Conservation (phyloP, 2,797 vertebrate genomes). For the Crenuchus spilurus region DNA sequence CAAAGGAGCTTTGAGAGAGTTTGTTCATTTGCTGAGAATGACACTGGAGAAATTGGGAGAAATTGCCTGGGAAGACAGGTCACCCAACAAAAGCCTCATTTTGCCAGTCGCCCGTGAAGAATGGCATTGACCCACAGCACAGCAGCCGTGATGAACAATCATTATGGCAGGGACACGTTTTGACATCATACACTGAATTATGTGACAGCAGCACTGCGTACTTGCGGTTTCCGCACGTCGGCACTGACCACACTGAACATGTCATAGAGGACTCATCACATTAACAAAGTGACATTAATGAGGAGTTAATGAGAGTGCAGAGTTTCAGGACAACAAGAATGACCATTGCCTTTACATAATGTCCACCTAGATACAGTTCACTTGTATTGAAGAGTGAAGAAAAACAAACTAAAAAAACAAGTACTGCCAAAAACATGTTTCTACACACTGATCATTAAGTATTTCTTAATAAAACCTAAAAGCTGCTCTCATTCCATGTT, state of each 20-base stretch:
- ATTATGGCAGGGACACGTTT: conserved; percentile 11
- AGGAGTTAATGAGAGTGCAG: conserved; percentile 6
- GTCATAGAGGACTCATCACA: neutral
- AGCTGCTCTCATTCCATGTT: neutral
- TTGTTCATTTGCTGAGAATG: conserved; percentile 9
- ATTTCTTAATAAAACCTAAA: neutral
- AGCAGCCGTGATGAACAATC: neutral
- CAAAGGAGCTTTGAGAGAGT: conserved; percentile 73
- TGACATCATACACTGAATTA: neutral
- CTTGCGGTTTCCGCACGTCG: neutral
- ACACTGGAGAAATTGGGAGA: conserved; percentile 23
- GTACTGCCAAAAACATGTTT: neutral
- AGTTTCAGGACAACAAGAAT: neutral
- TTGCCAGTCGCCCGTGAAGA: conserved; percentile 58
- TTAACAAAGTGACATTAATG: conserved; percentile 12
- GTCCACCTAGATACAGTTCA: neutral
- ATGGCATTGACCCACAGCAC: conserved; percentile 32
- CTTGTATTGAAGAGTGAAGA: neutral
- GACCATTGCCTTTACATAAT: conserved; percentile 10
- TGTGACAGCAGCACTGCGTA: neutral
- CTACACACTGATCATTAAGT: neutral
- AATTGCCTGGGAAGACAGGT: conserved; percentile 34
- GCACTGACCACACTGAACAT: too few relatives aligned
- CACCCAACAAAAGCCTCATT: conserved; percentile 63
- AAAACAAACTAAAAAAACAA: neutral